A percentile compares a stretch with the other conserved stretches of the same genome.
Conservation (phyloP, 2,888 invertebrate genomes). For the Pachydiplax longipennis region DNA sequence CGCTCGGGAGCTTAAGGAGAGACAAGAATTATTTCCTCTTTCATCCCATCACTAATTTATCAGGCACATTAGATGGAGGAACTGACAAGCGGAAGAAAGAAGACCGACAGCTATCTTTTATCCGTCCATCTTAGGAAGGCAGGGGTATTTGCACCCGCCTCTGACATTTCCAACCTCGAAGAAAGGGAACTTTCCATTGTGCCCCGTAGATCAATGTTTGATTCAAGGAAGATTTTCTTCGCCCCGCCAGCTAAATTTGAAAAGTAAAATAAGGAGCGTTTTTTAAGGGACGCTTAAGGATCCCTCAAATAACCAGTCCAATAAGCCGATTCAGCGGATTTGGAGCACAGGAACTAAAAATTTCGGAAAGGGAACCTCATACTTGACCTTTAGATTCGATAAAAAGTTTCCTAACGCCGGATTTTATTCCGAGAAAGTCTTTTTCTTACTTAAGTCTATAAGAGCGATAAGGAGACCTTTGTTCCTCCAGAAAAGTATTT, state of each 20-base stretch:
- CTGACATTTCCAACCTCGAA: neutral
- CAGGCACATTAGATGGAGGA: no score
- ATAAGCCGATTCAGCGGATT: neutral
- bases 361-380: neutral
- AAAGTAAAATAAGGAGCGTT: neutral
- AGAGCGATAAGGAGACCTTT: no score
- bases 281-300: neutral
- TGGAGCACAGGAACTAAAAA: neutral
- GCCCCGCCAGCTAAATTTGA: neutral
- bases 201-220: neutral
- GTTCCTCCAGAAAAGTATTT: no score
- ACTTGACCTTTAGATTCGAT: neutral
- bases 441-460: neutral
- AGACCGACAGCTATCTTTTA: no score
- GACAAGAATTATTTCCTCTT: no score
- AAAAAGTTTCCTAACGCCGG: neutral
- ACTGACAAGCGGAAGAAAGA: no score
- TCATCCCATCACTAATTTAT: no score
- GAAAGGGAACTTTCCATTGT: neutral
- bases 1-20: no score
- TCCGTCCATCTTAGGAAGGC: no score
- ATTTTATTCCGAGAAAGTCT: neutral
- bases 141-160: no score
- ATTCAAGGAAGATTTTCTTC: neutral
- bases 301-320: neutral